Evolutionary conservation across 1,140 invertebrate species (phyloP).

Genomic region (Choristoneura fumiferana): DNA sequence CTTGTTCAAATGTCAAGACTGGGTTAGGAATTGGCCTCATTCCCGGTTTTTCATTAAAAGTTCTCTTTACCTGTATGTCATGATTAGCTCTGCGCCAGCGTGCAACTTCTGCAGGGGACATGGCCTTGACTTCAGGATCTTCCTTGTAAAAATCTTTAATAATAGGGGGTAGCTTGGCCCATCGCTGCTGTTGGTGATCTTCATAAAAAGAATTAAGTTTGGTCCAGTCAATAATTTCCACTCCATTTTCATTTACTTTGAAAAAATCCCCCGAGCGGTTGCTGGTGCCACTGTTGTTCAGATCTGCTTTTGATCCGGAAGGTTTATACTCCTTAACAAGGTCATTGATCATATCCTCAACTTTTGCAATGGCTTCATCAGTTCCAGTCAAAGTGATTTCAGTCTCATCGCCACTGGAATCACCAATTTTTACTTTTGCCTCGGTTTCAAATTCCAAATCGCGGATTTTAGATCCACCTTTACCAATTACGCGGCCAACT

Average conservation of each 20-base stretch:
- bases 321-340: conserved; percentile 62
- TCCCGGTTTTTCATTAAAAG: conserved; percentile 70
- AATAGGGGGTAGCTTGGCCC: conserved; percentile 82
- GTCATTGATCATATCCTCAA: conserved; percentile 79
- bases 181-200: conserved; percentile 77
- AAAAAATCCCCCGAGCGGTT: conserved; percentile 55
- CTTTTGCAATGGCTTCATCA: conserved; percentile 74
- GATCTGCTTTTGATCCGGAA: conserved; percentile 28
- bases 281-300: conserved; percentile 38
- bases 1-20: conserved; percentile 89
- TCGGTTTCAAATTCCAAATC: conserved; percentile 80
- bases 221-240: conserved; percentile 62
- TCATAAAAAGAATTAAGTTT: conserved; percentile 75
- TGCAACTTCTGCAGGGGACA: conserved; percentile 81
- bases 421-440: conserved; percentile 61
- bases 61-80: conserved; percentile 84
- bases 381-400: conserved; percentile 78
- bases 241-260: conserved; percentile 45
- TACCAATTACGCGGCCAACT: conserved; percentile 79
- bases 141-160: conserved; percentile 93
- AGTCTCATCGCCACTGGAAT: conserved; percentile 61
- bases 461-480: conserved; percentile 86
- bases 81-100: conserved; percentile 82
- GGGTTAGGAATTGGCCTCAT: conserved; percentile 88
- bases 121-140: conserved; percentile 83